A percentile compares a stretch with the other conserved stretches of the same genome.
Conservation (phyloP, 2,113 vertebrate genomes). For the Chionis minor region DNA sequence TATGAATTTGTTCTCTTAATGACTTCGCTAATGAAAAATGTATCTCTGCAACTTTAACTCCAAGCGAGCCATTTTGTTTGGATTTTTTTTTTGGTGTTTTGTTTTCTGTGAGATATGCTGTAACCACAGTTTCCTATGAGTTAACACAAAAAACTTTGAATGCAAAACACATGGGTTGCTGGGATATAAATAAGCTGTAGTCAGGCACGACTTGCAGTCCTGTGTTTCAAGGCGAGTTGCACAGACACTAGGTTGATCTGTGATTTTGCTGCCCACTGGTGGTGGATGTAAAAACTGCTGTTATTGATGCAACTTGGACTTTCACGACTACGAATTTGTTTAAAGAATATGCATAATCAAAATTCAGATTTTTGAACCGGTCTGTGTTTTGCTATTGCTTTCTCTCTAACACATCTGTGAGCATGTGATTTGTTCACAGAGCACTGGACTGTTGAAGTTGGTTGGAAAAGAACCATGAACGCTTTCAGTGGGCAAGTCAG, state of each 20-base stretch:
- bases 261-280: conserved; percentile 67
- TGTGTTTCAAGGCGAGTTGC: background rate
- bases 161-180: background rate
- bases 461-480: background rate
- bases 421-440: background rate
- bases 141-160: background rate
- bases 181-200: rapidly evolving
- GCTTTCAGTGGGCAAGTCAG: background rate
- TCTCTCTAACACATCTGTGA: background rate
- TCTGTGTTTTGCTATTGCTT: background rate
- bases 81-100: background rate
- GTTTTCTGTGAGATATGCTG: background rate
- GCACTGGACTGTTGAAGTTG: rapidly evolving
- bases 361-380: background rate
- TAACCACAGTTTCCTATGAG: background rate
- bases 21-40: background rate
- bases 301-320: background rate
- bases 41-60: background rate
- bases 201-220: background rate
- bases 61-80: rapidly evolving
- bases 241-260: background rate
- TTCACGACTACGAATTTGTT: background rate
- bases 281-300: background rate
- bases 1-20: background rate
- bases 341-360: background rate